Conservation (phyloP, 2,797 vertebrate genomes). For the Tapera naevia region DNA sequence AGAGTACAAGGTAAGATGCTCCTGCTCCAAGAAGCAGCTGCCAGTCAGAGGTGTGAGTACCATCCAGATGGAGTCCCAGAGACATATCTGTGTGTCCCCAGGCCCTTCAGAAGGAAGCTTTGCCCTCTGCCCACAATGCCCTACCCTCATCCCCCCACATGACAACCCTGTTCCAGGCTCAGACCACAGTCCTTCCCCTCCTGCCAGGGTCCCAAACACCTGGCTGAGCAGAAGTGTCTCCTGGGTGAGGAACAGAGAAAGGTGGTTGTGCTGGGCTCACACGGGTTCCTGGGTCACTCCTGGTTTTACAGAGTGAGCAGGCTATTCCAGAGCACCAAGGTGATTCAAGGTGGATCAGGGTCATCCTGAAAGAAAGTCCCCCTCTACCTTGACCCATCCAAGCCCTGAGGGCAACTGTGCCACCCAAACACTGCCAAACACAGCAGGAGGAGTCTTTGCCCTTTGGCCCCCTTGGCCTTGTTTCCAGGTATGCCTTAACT, state of each 20-base stretch:
- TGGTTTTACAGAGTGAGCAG: neutral
- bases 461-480: neutral
- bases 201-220: neutral
- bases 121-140: neutral
- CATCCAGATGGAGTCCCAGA: neutral
- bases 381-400: neutral
- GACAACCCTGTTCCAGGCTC: fast-evolving
- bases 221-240: neutral
- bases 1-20: slow-evolving; percentile 92
- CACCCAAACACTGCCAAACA: neutral
- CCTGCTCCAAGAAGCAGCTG: neutral
- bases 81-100: neutral
- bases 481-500: neutral
- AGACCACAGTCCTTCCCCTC: neutral
- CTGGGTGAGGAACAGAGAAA: neutral
- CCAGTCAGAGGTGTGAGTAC: neutral
- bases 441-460: neutral
- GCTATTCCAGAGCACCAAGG: neutral
- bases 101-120: neutral
- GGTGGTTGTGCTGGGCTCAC: neutral
- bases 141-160: neutral
- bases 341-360: neutral
- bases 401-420: neutral
- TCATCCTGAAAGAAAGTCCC: neutral
- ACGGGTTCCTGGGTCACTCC: fast-evolving